phyloP scores from a whole-genome alignment of 2,797 vertebrate genomes.

The Xenopus petersii region DNA sequence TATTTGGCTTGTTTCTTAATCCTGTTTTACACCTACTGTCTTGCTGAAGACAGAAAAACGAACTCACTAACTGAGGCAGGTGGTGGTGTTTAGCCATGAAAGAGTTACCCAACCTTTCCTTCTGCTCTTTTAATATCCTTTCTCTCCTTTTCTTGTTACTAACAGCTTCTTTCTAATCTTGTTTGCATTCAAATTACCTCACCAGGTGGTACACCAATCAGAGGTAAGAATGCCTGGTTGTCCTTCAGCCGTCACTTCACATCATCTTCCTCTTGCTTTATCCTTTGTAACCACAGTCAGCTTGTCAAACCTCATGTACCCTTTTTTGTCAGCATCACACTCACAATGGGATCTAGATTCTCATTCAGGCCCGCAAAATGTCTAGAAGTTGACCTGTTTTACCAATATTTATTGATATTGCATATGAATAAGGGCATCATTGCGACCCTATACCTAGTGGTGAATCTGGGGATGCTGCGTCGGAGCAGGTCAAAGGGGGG shows the following conservation, averaged over 20 bases:
- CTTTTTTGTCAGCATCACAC: background rate
- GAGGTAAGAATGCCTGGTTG: constrained; percentile 98
- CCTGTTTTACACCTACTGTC: constrained; percentile 3
- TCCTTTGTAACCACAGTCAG: constrained; percentile 52
- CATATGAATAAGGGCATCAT: no score
- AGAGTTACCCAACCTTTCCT: background rate
- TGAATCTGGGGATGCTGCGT: no score
- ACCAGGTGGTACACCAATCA: constrained; percentile 99
- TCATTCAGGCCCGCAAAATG: background rate
- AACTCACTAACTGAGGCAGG: constrained; percentile 4
- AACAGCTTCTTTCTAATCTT: constrained; percentile 94
- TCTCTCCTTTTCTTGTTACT: constrained; percentile 72
- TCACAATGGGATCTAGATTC: background rate
- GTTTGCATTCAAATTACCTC: constrained; percentile 99
- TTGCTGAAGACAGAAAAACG: background rate
- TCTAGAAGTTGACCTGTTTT: no score
- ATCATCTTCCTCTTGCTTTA: constrained; percentile 52
- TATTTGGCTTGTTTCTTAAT: background rate
- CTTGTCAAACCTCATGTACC: constrained; percentile 57
- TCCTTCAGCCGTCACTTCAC: constrained; percentile 68
- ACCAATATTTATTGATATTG: no score
- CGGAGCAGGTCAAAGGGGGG: no score
- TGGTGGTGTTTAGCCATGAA: background rate
- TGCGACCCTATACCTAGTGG: no score
- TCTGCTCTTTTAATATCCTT: background rate